Evolutionary conservation across 2,888 invertebrate genomes (phyloP).

Genomic region (Rotaria sp.): DNA sequence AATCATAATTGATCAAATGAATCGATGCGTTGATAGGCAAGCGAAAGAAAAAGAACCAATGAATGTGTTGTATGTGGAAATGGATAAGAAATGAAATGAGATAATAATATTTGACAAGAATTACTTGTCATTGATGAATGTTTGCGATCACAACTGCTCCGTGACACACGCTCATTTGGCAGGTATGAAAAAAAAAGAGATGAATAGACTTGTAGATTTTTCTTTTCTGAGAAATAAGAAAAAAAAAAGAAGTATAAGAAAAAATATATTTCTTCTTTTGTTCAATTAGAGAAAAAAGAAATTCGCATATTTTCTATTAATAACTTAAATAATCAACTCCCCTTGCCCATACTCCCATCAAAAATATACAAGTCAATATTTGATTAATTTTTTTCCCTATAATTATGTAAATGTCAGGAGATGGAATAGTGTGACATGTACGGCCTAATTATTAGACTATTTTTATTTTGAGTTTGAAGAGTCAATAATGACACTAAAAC

Average conservation of each 20-base stretch:
- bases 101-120: not conserved
- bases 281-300: not conserved
- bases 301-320: not conserved
- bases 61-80: not conserved
- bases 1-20: not conserved
- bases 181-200: not conserved
- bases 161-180: not conserved
- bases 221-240: not conserved
- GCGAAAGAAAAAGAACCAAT: not conserved
- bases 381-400: not conserved
- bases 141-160: not conserved
- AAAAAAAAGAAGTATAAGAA: not conserved
- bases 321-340: not conserved
- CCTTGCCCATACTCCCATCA: not conserved
- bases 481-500: no score
- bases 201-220: not conserved
- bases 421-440: not conserved
- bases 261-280: no score
- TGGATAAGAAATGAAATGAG: not conserved
- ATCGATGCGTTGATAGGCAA: not conserved
- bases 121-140: not conserved
- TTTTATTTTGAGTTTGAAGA: no score
- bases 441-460: no score
- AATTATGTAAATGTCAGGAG: not conserved
- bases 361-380: not conserved